Base-by-base conservation (phyloP, 2,888 invertebrate species). In the Blastobasis adustella region DNA sequence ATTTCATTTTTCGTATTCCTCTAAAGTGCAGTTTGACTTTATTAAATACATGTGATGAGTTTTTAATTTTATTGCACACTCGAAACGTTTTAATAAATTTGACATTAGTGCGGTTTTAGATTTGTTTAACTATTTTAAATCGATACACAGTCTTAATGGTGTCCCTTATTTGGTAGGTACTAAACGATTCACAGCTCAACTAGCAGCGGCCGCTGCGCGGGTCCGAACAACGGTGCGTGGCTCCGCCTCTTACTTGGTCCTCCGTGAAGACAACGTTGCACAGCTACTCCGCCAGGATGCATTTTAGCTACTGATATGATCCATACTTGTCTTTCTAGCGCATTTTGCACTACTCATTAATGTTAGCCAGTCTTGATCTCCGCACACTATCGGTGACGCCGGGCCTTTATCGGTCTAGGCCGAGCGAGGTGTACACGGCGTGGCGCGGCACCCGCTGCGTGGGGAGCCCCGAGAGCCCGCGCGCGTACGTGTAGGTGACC, bases 401-500 rank as follows among this genome's bases (percentile, higher is more conserved):
- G 51, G 46, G 49, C 46, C 49, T 76, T 78, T 86, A 86, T 66
- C 86, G 85, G 67, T 87, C 77, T 38, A 85, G 73, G 41, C 87
- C 85, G 61, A 68, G 61, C 8, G 83, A 71, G 40, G 73, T 66
- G 57, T 76, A 73, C 66, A 67, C 84, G 47, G 78, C 66, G 61
- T 81, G 90, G 57, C 92, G 90, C 0, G 95, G 95, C 36, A 95
- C 93, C 67, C 95, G 89, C 72, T 95, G 95, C 0, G 95, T 95
- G 6, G 95, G 95, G 51, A 95, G 81, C 7, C 95, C 95, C 6
- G 95, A 95, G 58, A 95, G 89, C 46, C 95, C 95, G 58, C 92
- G 92, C 2, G 94, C 93, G 76, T 95, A 96, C 6, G 94, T 94
- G 76, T 95, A 95, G 0, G 93, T 91, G 8, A 95, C 93, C 1